Conservation (phyloP, 2,113 vertebrate species). For the Okapia johnstoni region DNA sequence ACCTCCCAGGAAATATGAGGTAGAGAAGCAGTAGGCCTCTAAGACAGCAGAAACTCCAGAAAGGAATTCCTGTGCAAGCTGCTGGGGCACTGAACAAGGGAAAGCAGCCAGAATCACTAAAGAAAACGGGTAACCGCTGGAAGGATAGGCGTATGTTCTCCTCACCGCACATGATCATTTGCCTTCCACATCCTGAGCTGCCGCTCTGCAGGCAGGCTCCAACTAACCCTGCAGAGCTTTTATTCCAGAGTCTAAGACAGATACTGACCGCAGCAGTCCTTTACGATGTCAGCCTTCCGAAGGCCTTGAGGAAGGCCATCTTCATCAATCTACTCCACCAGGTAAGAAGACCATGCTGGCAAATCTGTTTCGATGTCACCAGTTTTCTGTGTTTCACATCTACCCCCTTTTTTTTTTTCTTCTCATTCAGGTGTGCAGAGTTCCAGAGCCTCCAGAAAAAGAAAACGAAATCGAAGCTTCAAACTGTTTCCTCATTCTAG, state of each 20-base stretch:
- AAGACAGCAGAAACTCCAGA: background rate
- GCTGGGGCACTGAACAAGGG: background rate
- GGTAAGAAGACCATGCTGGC: constrained; percentile 29
- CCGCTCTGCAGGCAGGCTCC: rapidly evolving
- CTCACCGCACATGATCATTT: background rate
- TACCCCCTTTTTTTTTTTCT: background rate
- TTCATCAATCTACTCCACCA: constrained; percentile 45
- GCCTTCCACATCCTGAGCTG: background rate
- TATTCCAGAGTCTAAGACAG: constrained; percentile 60
- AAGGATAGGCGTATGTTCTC: background rate
- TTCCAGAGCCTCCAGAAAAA: constrained; percentile 14
- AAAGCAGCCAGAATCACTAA: background rate
- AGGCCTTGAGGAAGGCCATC: constrained; percentile 37
- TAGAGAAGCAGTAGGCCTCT: background rate
- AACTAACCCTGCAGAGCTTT: background rate
- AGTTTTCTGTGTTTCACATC: background rate
- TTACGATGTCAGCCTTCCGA: constrained; percentile 37
- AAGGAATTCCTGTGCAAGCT: background rate
- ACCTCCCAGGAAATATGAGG: background rate
- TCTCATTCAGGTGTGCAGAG: constrained; percentile 46
- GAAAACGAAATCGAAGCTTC: constrained; percentile 68
- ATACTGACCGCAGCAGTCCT: constrained; percentile 21
- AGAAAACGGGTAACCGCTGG: background rate
- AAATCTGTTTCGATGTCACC: background rate
- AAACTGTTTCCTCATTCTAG: constrained; percentile 68